Conservation (phyloP, 2,888 invertebrate species). For the Kryphioiulus occultus region DNA sequence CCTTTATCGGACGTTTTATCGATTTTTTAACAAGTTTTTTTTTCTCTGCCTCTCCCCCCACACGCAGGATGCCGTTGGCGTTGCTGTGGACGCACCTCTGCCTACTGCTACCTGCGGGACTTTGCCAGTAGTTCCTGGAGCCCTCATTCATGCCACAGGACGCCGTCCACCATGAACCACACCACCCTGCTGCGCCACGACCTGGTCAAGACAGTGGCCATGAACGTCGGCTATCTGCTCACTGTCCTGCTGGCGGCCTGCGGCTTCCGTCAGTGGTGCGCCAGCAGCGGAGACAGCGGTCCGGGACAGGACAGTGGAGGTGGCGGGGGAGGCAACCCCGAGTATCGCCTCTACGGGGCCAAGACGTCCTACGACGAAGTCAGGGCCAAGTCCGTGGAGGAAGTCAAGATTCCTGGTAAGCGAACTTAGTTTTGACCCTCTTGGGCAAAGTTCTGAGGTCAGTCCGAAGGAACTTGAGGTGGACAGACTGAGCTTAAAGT, state of each 20-base stretch:
- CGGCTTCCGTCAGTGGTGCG: constrained; percentile 41
- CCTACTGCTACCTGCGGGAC: not conserved
- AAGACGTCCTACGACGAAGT: constrained; percentile 51
- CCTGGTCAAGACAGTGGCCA: constrained; percentile 19
- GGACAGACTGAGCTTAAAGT: not conserved
- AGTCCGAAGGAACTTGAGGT: not conserved
- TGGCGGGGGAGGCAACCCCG: not conserved
- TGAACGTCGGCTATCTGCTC: constrained; percentile 37
- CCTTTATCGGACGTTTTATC: not conserved
- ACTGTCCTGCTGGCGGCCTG: constrained; percentile 43
- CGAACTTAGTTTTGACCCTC: too few species aligned
- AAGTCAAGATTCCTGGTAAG: constrained; percentile 49
- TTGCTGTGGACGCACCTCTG: not conserved
- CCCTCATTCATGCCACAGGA: not conserved
- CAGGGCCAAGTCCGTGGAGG: constrained; percentile 43
- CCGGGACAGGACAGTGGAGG: not conserved
- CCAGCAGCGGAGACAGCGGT: not conserved
- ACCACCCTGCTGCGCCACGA: not conserved
- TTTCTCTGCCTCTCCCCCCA: not conserved
- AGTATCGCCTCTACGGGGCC: constrained; percentile 51
- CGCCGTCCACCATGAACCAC: constrained; percentile 39
- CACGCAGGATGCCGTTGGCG: not conserved
- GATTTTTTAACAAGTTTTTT: constrained; percentile 8
- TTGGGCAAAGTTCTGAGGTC: not conserved
- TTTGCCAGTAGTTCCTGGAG: not conserved